phyloP scores from a whole-genome alignment of 1,140 invertebrate species.

The Drosophila busckii region DNA sequence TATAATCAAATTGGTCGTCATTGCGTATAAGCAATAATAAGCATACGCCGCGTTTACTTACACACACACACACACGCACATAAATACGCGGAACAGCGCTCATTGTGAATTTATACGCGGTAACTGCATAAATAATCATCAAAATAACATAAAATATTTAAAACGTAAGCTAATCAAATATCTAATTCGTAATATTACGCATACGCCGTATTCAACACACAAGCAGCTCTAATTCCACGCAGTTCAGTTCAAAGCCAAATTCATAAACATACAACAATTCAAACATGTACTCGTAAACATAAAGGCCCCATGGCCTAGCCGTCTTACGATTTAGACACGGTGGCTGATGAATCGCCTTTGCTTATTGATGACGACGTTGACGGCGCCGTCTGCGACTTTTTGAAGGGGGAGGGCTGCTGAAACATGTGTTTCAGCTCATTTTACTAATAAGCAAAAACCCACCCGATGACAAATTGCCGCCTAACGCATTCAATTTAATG shows the following conservation, averaged over 20 bases:
- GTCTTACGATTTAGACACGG: neutral
- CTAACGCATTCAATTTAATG: conserved; percentile 44
- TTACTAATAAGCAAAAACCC: conserved; percentile 70
- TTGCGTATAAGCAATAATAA: conserved; percentile 27
- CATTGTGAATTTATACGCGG: conserved; percentile 4
- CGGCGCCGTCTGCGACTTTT: conserved; percentile 8
- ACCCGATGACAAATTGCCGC: conserved; percentile 62
- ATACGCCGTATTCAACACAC: conserved; percentile 36
- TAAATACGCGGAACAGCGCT: conserved; percentile 4
- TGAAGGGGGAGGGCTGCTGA: neutral
- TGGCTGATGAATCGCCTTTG: conserved; percentile 51
- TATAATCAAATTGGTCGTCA: conserved; percentile 27
- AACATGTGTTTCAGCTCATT: conserved; percentile 71
- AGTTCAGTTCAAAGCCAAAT: conserved; percentile 24
- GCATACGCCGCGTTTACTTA: conserved; percentile 15
- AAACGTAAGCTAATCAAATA: conserved; percentile 33
- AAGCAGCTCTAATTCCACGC: neutral
- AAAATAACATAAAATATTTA: conserved; percentile 35
- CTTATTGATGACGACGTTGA: conserved; percentile 44
- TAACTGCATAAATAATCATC: conserved; percentile 35
- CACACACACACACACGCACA: neutral
- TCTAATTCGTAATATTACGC: conserved; percentile 39
- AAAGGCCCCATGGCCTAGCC: conserved; percentile 10
- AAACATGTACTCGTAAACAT: conserved; percentile 10
- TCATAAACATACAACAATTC: conserved; percentile 41